Evolutionary conservation across 2,797 vertebrate species (phyloP), one percentile per base, ranked within the genome.

Genomic region (Gorsachius magnificus): DNA sequence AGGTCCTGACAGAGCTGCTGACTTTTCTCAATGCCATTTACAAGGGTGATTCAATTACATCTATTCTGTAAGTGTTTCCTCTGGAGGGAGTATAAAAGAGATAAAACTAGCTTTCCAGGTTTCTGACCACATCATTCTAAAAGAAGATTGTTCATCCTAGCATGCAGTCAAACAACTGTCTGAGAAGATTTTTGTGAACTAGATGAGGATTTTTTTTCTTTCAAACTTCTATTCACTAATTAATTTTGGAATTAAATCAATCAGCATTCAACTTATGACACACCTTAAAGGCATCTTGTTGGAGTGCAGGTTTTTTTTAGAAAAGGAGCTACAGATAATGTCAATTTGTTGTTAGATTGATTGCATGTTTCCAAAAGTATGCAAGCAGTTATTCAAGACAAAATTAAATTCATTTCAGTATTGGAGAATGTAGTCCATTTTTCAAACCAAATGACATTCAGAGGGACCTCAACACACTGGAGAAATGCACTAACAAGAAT

Each of bases 231-330:
- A 46, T 76, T 95, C 31, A 51, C 17, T 86, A 95, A 90, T 96
- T 97, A 93, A 54, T 93, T 96, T 86, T 94, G n/a, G 54, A 96
- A 95, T 90, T 74, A 78, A 65, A 95, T 93, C 54, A 94, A 83
- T 51, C 38, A 35, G 9, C 21, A 16, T 75, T 63, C 21, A 54
- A 76, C 11, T 93, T 91, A 71, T 7, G 25, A 84, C 78, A 51
- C 19, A 54, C 11, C n/a, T 96, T 63, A 77, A 94, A 74, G 63
- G 5, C 5, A 92, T 81, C 48, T 93, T 64, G 54, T 71, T 63
- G 33, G 61, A 77, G 53, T 64, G 70, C 12, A 53, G 9, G 48
- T 43, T 70, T 77, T 90, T 53, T 63, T 10, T 46, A 21, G 6
- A 83, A 90, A 92, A 72, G 31, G 10, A 38, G 33, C 2, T 85